phyloP scores from a whole-genome alignment of 2,113 vertebrate species.

The Balaenoptera acutorostrata region DNA sequence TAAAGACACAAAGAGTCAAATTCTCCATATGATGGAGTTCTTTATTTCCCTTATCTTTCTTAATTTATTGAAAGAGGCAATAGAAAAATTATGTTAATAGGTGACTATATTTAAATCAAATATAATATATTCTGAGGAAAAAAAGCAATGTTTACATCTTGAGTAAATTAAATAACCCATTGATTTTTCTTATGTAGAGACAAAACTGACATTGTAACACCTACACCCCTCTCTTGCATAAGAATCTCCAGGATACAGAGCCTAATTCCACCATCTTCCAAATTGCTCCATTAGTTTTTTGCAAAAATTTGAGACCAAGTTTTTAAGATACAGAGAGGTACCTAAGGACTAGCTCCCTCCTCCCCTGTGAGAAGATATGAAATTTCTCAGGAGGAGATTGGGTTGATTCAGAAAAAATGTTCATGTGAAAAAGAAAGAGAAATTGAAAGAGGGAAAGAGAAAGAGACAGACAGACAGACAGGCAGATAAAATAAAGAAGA shows the following conservation, averaged over 20 bases:
- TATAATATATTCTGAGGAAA: background rate
- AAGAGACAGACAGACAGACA: background rate
- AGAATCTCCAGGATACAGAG: background rate
- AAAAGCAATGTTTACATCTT: background rate
- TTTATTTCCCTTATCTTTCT: background rate
- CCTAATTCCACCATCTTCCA: background rate
- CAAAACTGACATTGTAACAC: background rate
- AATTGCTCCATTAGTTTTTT: background rate
- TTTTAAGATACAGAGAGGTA: background rate
- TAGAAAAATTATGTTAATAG: background rate
- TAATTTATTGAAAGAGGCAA: background rate
- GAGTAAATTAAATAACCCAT: background rate
- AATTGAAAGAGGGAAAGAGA: background rate
- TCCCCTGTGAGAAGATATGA: background rate
- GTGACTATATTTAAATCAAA: background rate
- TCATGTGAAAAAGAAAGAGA: background rate
- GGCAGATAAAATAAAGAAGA: background rate
- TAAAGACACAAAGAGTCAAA: background rate
- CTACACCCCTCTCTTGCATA: background rate
- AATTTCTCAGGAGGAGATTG: background rate
- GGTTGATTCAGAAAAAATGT: background rate
- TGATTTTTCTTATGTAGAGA: background rate
- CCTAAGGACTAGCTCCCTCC: background rate
- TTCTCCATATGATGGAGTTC: background rate
- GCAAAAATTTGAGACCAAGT: background rate